Conservation (phyloP, 2,113 vertebrate species). For the Caranx melampygus region DNA sequence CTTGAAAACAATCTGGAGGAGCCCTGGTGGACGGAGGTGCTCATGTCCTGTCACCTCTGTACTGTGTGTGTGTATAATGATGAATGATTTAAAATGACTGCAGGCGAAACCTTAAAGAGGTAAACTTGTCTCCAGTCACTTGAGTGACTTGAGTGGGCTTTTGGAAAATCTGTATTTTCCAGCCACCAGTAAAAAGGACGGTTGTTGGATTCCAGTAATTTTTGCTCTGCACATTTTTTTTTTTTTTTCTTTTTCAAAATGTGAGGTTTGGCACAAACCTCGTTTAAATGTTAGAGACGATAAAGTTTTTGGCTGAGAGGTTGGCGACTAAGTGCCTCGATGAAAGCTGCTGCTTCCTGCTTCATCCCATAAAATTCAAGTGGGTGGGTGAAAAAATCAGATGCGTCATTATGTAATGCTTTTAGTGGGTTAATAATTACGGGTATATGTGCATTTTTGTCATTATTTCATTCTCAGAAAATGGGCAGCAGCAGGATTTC, state of each 20-base stretch:
- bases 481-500: neutral
- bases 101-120: too few species aligned
- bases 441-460: neutral
- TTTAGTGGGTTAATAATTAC: conserved; percentile 37
- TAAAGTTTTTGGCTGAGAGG: conserved; percentile 7
- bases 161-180: neutral
- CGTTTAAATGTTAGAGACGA: neutral
- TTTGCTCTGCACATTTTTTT: neutral
- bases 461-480: conserved; percentile 21
- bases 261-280: too few species aligned
- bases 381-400: neutral
- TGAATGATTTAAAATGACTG: too few species aligned
- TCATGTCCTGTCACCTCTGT: too few species aligned
- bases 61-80: too few species aligned
- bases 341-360: neutral
- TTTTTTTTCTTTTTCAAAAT: neutral
- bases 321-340: conserved; percentile 5
- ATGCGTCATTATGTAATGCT: conserved; percentile 6
- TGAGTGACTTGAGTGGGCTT: too few species aligned
- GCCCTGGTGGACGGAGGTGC: too few species aligned
- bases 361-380: neutral
- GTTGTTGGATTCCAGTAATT: neutral
- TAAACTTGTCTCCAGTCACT: too few species aligned
- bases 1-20: too few species aligned
- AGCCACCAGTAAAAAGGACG: neutral